Base-by-base conservation (phyloP, 2,113 vertebrate species). In the Siniperca knerii region DNA sequence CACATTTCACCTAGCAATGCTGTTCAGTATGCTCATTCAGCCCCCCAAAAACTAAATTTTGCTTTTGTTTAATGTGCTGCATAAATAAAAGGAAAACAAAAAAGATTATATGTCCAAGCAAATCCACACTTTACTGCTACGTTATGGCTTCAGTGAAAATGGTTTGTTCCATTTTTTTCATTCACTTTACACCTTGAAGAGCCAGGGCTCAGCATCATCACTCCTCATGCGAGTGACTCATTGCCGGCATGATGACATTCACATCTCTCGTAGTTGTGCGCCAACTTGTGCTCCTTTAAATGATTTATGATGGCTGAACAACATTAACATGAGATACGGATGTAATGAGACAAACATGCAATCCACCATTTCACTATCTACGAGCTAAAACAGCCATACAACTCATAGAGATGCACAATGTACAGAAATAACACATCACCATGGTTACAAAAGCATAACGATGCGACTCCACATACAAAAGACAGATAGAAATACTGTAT, bases 361-460 rank as follows among this genome's bases (percentile, higher is more conserved):
- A 75, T 86, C 74, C 77, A 77, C 71, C 77, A 57, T 86, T 87
- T 86, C 74, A 84, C 78, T 71, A 50, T 72, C 57, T 52, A 23
- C 35, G 20, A 76, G 84, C 85, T 54, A 80, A 88, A 79, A 60
- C 86, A 64, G 79, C 71, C 55, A 37, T 25, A 12, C 71, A 78
- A 73, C 86, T 86, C 71, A 70, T 48, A 75, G 74, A 82, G 83
- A 87, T 84, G 86, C 81, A 87, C 81, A 87, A 83, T 83, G 85
- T 90, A 89, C 83, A 93, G 89, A 88, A 92, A 94, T 92, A 94
- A 91, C 90, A 89, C 76, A 88, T 88, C 87, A 68, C 90, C 90
- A 92, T 92, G 92, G 93, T 92, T 91, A 93, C 91, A 87, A 88
- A 93, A 89, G 90, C 94, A 89, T 77, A 91, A 91, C 40, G 80